phyloP scores from a whole-genome alignment of 1,140 invertebrate species.

The Ostrea edulis region DNA sequence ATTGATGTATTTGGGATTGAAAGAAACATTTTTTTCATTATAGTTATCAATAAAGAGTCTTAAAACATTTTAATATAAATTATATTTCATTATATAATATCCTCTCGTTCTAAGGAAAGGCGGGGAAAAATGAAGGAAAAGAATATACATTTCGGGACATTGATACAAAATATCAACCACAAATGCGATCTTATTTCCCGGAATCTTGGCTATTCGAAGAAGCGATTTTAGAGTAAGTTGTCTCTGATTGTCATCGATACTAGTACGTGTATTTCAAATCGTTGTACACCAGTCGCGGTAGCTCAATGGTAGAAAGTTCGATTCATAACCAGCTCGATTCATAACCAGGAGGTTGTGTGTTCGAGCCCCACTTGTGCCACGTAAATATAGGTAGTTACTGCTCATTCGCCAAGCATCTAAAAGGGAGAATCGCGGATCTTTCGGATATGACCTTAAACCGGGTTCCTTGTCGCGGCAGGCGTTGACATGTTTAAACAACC shows the following conservation, averaged over 20 bases:
- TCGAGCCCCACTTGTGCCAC: no score
- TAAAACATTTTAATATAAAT: neutral
- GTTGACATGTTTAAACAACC: no score
- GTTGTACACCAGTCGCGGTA: no score
- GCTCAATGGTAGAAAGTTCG: no score
- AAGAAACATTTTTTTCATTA: neutral
- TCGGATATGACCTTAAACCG: no score
- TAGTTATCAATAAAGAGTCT: neutral
- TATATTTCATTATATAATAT: neutral
- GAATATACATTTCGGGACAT: constrained; percentile 53
- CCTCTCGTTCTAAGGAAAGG: neutral
- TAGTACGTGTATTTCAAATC: no score
- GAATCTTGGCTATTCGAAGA: constrained; percentile 78
- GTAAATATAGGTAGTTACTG: no score
- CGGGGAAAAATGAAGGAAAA: neutral
- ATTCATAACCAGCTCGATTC: no score
- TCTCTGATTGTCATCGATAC: neutral
- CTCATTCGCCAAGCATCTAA: no score
- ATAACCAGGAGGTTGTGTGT: no score
- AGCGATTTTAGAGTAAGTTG: constrained; percentile 64
- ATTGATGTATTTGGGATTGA: neutral
- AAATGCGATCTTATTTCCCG: constrained; percentile 71
- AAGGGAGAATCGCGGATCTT: no score
- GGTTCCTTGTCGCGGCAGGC: no score
- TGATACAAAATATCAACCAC: constrained; percentile 46